Conservation (phyloP, 2,888 invertebrate species). For the Eustalomyia histrio region DNA sequence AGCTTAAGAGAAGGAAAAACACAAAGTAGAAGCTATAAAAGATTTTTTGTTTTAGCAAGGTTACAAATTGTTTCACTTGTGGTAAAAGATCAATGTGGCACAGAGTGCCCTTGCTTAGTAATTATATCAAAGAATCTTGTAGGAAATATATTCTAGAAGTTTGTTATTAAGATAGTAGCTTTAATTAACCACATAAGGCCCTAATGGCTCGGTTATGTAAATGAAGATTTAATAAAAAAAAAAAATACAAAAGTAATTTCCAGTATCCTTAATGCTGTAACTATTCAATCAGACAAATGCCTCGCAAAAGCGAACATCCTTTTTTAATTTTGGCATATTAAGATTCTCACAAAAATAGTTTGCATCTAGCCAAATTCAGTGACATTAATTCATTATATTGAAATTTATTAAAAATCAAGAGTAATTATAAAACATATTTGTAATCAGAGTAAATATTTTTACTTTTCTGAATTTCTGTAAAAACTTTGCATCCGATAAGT, state of each 20-base stretch:
- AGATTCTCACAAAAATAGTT: too few species aligned
- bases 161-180: too few species aligned
- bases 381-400: slow-evolving; percentile 76
- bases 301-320: slow-evolving; percentile 68
- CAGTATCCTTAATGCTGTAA: neutral
- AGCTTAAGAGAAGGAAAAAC: slow-evolving; percentile 9
- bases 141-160: too few species aligned
- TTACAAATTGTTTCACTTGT: slow-evolving; percentile 66
- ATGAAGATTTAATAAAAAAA: neutral
- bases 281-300: slow-evolving; percentile 66
- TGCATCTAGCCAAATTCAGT: too few species aligned
- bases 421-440: slow-evolving; percentile 10
- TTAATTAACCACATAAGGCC: too few species aligned
- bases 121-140: neutral
- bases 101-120: slow-evolving; percentile 67
- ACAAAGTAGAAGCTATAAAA: slow-evolving; percentile 29
- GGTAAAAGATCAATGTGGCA: slow-evolving; percentile 66
- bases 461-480: slow-evolving; percentile 21
- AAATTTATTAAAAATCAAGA: neutral
- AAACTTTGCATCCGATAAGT: slow-evolving; percentile 62
- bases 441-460: slow-evolving; percentile 59
- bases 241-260: too few species aligned
- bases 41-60: slow-evolving; percentile 62
- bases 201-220: too few species aligned
- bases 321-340: too few species aligned